Percentiles rank a stretch among this genome's conserved stretches.
Conservation (phyloP, 2,113 vertebrate species). For the Leptobrachium ailaonicum region DNA sequence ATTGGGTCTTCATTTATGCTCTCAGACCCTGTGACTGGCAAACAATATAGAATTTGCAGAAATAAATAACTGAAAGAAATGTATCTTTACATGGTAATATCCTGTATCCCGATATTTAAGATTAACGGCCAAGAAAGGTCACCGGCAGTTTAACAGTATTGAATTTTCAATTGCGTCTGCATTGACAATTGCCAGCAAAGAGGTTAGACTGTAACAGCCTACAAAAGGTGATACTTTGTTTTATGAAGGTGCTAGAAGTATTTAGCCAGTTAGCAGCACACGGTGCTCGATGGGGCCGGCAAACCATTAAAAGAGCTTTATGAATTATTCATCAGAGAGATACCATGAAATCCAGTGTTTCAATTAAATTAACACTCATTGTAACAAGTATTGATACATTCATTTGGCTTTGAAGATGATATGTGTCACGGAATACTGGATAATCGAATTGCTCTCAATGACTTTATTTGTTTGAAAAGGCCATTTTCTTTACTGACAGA, state of each 20-base stretch:
- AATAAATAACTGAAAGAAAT: too few species aligned
- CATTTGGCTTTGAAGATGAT: too few species aligned
- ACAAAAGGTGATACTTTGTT: not conserved
- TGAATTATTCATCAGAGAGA: slow-evolving; percentile 1
- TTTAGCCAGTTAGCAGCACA: not conserved
- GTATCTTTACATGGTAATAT: not conserved
- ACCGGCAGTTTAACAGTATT: slow-evolving; percentile 4
- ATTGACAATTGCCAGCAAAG: not conserved
- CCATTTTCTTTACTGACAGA: too few species aligned
- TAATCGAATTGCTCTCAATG: too few species aligned
- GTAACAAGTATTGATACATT: slow-evolving; percentile 32
- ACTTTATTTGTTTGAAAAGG: too few species aligned
- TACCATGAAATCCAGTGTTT: slow-evolving; percentile 26
- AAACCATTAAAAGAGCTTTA: not conserved
- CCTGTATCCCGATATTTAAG: slow-evolving; percentile 1
- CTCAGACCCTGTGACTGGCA: too few species aligned
- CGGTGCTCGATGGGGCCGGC: not conserved
- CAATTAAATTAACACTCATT: slow-evolving; percentile 35
- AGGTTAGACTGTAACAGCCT: not conserved
- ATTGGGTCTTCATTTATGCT: too few species aligned
- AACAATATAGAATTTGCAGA: too few species aligned
- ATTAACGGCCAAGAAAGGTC: not conserved
- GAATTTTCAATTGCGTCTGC: not conserved
- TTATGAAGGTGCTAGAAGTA: not conserved
- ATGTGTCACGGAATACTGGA: too few species aligned